phyloP scores from a whole-genome alignment of 2,113 vertebrate species.

The Actinemys pallida region DNA sequence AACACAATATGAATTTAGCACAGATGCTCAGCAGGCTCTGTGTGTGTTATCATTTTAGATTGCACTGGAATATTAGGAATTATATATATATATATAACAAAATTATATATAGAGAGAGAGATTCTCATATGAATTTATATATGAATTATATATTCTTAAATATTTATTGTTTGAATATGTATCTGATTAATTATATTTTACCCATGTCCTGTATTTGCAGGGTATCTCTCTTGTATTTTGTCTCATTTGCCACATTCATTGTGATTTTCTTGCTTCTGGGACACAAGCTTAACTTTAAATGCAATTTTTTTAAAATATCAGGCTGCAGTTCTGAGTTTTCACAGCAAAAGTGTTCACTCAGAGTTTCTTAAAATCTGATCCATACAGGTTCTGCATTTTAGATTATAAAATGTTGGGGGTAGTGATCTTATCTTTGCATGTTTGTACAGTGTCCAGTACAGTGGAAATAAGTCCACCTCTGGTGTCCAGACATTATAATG shows the following conservation, averaged over 20 bases:
- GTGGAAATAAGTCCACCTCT: neutral
- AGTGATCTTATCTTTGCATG: neutral
- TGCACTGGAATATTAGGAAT: neutral
- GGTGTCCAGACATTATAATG: neutral
- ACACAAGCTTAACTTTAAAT: neutral
- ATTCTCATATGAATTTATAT: no score
- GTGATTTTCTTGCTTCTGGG: neutral
- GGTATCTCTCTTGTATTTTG: neutral
- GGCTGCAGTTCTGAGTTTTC: neutral
- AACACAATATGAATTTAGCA: conserved; percentile 38
- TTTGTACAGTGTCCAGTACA: accelerated
- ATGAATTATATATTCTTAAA: neutral
- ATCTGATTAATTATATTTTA: neutral
- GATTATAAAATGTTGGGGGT: accelerated
- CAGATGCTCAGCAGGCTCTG: conserved; percentile 68
- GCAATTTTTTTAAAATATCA: neutral
- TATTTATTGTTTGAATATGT: neutral
- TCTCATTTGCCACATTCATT: accelerated
- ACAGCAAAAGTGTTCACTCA: neutral
- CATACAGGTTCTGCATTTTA: neutral
- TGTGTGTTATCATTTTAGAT: conserved; percentile 32
- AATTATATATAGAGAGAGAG: no score
- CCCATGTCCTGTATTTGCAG: accelerated
- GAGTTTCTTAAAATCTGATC: neutral
- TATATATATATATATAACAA: neutral